These are phyloP conservation scores for Sarcophaga caerulescens DNA, from an alignment of 2,888 invertebrate genomes.

Conservation along the genomic window DNA sequence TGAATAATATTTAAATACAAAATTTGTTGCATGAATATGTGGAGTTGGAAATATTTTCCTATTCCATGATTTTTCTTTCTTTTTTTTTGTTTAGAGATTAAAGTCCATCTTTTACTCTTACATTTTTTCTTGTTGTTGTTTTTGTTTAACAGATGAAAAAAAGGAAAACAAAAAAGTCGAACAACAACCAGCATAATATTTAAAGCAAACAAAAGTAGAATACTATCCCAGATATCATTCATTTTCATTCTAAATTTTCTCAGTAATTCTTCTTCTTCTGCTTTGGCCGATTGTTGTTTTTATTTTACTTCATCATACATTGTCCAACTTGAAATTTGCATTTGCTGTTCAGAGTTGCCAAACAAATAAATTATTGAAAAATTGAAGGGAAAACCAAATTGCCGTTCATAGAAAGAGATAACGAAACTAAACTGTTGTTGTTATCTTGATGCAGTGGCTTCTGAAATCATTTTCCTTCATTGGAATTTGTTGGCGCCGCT, in stretches of 20 bases:
- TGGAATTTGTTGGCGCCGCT: too few species aligned
- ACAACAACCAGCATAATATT: neutral
- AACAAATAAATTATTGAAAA: too few species aligned
- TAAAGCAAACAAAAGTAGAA: conserved; percentile 35
- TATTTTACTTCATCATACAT: conserved; percentile 13
- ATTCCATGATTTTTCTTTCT: neutral
- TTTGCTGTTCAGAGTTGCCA: neutral
- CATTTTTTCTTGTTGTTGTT: neutral
- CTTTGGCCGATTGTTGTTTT: neutral
- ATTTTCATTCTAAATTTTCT: neutral
- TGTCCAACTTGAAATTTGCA: conserved; percentile 9
- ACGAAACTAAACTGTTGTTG: too few species aligned
- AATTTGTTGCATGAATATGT: conserved; percentile 6
- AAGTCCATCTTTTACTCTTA: conserved; percentile 33
- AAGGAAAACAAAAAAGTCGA: neutral
- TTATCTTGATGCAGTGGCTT: too few species aligned
- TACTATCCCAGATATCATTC: conserved; percentile 17
- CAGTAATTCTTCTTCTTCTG: neutral
- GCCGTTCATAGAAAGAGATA: too few species aligned
- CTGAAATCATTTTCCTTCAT: too few species aligned
- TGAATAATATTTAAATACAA: conserved; percentile 6
- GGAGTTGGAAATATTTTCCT: conserved; percentile 3
- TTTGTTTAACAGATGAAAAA: conserved; percentile 30
- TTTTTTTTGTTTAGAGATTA: conserved; percentile 11
- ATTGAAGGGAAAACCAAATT: too few species aligned